Evolutionary conservation across 2,888 invertebrate genomes (phyloP).

Genomic region (Liodrosophila aerea): DNA sequence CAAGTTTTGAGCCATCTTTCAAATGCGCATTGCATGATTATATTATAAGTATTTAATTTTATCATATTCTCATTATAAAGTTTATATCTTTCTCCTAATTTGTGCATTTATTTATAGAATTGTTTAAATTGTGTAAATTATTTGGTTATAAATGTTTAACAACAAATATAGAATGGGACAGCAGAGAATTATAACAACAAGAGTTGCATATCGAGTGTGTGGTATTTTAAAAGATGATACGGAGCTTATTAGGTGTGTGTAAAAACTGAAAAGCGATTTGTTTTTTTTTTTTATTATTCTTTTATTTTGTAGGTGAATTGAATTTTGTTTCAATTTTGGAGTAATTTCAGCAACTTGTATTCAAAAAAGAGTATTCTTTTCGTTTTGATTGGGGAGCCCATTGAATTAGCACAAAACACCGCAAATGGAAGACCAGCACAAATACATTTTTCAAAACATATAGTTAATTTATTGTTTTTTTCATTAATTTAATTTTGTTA

Average conservation of each 20-base stretch:
- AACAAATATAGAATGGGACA: conserved; percentile 18
- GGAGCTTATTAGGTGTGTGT: conserved; percentile 14
- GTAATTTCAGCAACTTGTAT: background rate
- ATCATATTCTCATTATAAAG: conserved; percentile 10
- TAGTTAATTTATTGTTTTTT: conserved; percentile 19
- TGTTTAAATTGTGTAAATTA: conserved; percentile 5
- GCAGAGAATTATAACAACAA: too few relatives aligned
- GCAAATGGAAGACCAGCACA: conserved; percentile 66
- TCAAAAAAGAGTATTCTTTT: conserved; percentile 3
- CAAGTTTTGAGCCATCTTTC: conserved; percentile 42
- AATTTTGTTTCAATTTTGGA: background rate
- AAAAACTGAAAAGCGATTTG: conserved; percentile 52
- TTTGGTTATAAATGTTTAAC: conserved; percentile 20
- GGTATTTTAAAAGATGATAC: conserved; percentile 20
- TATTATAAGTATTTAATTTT: conserved; percentile 3
- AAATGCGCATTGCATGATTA: conserved; percentile 42
- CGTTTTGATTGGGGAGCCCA: conserved; percentile 1
- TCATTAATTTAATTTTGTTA: conserved; percentile 9
- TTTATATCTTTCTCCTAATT: conserved; percentile 25
- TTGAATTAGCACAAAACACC: conserved; percentile 40
- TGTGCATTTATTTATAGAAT: conserved; percentile 67
- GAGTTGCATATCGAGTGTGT: too few relatives aligned
- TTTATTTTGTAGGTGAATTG: conserved; percentile 1
- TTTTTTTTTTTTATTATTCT: conserved; percentile 27
- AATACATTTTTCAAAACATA: conserved; percentile 24